These are phyloP conservation scores for Bimastos eiseni DNA, from an alignment of 2,888 invertebrate species.

Conservation along the genomic window DNA sequence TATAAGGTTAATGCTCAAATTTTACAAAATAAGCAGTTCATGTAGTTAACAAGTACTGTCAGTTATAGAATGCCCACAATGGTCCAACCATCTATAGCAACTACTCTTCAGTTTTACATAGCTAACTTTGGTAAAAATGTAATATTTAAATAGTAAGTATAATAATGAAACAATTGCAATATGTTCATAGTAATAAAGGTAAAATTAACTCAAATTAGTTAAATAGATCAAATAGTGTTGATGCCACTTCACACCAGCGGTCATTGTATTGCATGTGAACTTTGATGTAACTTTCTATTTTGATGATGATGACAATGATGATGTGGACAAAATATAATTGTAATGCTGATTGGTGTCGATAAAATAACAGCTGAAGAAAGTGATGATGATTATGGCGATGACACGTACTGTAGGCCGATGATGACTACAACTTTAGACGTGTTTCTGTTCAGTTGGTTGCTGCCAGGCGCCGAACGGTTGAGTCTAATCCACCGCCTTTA, in stretches of 20 bases:
- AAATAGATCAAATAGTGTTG: neutral
- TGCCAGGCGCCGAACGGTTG: conserved; percentile 49
- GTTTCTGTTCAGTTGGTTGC: conserved; percentile 50
- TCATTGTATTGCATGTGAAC: conserved; percentile 86
- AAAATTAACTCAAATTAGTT: too few species aligned
- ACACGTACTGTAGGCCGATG: neutral
- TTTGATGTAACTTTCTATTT: conserved; percentile 95
- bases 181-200: too few species aligned
- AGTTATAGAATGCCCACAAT: too few species aligned
- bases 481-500: conserved; percentile 68
- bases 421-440: neutral
- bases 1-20: too few species aligned
- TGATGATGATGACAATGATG: conserved; percentile 58
- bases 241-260: conserved; percentile 89
- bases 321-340: neutral
- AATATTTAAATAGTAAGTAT: too few species aligned
- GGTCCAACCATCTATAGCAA: too few species aligned
- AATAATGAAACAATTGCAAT: too few species aligned
- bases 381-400: neutral
- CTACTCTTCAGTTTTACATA: too few species aligned
- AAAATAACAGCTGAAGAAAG: neutral
- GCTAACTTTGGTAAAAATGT: too few species aligned
- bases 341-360: neutral
- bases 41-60: too few species aligned
- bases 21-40: too few species aligned